Evolutionary conservation across 2,113 vertebrate genomes (phyloP).

Genomic region (Takifugu flavidus): DNA sequence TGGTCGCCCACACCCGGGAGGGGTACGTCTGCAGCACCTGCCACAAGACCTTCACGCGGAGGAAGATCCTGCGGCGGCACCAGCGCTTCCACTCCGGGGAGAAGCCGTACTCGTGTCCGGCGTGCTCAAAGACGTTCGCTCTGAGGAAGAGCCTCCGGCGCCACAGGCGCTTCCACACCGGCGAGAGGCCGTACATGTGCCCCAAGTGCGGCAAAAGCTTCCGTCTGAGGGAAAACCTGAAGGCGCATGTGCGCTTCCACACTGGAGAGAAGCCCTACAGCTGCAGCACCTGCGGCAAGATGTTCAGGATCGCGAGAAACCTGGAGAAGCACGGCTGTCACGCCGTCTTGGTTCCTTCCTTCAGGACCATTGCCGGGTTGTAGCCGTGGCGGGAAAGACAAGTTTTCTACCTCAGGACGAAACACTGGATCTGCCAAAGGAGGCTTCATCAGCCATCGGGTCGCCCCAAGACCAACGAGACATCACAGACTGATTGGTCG

Average conservation of each 20-base stretch:
- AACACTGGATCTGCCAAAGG: background rate
- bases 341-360: constrained; percentile 44
- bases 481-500: background rate
- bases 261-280: constrained; percentile 67
- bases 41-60: constrained; percentile 62
- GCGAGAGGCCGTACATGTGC: constrained; percentile 70
- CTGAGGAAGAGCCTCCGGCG: constrained; percentile 70
- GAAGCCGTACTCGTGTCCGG: constrained; percentile 62
- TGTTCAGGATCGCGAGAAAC: constrained; percentile 68
- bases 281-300: constrained; percentile 62
- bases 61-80: constrained; percentile 71
- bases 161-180: constrained; percentile 72
- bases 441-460: too few relatives aligned
- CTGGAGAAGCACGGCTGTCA: constrained; percentile 64
- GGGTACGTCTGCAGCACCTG: constrained; percentile 63
- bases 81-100: constrained; percentile 73
- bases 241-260: constrained; percentile 73
- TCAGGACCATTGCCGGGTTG: constrained; percentile 57
- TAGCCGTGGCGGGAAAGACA: constrained; percentile 6
- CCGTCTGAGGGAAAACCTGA: constrained; percentile 69
- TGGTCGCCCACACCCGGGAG: constrained; percentile 31
- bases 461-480: too few relatives aligned
- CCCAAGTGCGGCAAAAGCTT: constrained; percentile 68
- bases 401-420: constrained; percentile 44
- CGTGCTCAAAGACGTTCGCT: constrained; percentile 65